Base-by-base conservation (phyloP, 2,797 vertebrate species). In the Eidolon dupreanum region DNA sequence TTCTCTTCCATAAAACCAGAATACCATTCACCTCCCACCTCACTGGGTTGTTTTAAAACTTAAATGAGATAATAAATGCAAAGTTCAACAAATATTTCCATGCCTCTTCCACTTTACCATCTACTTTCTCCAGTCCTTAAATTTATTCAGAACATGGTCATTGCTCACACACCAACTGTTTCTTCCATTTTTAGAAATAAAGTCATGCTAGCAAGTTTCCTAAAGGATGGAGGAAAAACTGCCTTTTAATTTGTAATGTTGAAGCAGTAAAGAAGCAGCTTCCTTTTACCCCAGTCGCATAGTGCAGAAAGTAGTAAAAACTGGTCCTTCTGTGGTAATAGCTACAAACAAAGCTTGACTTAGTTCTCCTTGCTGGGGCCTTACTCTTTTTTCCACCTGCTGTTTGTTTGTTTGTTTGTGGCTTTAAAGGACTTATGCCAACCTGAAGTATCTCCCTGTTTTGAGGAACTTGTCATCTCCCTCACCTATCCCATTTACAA, bases 1-100 rank as follows among this genome's bases (percentile, higher is more conserved):
- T 73, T 93, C 83, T 96, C 57, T 75, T 86, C 68, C 38, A 1
- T 70, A 92, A 96, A 92, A 77, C 57, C 22, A 79, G 55, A 79
- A 74, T 22, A 88, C 36, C 28, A 36, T 55, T 49, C 49, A 49
- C 17, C 41, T 94, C 38, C 36, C 36, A 85, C 8, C 20, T 36
- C 59, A 63, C 8, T 51, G 31, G 36, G 38, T 41, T 92, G 49
- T 85, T 89, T 12, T 49, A 20, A 91, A 77, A 94, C 87, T 43
- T 71, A 94, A 63, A 63, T 61, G 36, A 81, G 20, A 38, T 68
- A 73, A 93, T 65, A 70, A 49, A 86, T 41, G n/a, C 66, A 81
- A 84, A 82, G 26, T 11, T 96, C 41, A 88, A 85, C 41, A 55
- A 83, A 87, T 33, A 93, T 7, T 88, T 78, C 31, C 4, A 4